These are phyloP conservation scores for Alauda arvensis DNA, from an alignment of 2,797 vertebrate species.

Conservation along the genomic window DNA sequence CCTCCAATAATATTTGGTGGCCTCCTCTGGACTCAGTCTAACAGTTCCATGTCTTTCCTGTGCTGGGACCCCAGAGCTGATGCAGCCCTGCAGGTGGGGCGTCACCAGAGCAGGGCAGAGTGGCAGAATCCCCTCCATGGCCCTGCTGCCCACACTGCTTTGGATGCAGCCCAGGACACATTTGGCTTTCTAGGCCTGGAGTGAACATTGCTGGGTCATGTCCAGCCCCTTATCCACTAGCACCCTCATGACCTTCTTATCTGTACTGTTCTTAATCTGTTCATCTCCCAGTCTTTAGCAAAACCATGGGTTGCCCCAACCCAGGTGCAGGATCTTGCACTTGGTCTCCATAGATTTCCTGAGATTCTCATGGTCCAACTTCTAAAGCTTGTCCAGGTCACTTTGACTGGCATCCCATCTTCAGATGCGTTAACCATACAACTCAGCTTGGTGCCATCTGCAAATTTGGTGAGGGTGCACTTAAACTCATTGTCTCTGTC, in stretches of 20 bases:
- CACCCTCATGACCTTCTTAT: too few species aligned
- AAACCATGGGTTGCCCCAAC: not conserved
- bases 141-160: accelerated
- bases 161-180: not conserved
- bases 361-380: not conserved
- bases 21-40: not conserved
- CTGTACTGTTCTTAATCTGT: accelerated
- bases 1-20: not conserved
- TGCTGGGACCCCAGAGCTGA: not conserved
- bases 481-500: not conserved
- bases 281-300: not conserved
- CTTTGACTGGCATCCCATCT: not conserved
- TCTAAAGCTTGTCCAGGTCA: not conserved
- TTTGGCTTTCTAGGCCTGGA: not conserved
- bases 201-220: too few species aligned
- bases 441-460: not conserved
- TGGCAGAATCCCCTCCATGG: not conserved
- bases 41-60: not conserved
- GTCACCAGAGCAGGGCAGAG: not conserved
- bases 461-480: too few species aligned
- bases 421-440: not conserved
- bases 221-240: not conserved
- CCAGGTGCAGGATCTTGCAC: too few species aligned
- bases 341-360: not conserved
- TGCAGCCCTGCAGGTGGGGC: not conserved